phyloP scores from a whole-genome alignment of 1,140 invertebrate genomes.

The Euwallacea similis region DNA sequence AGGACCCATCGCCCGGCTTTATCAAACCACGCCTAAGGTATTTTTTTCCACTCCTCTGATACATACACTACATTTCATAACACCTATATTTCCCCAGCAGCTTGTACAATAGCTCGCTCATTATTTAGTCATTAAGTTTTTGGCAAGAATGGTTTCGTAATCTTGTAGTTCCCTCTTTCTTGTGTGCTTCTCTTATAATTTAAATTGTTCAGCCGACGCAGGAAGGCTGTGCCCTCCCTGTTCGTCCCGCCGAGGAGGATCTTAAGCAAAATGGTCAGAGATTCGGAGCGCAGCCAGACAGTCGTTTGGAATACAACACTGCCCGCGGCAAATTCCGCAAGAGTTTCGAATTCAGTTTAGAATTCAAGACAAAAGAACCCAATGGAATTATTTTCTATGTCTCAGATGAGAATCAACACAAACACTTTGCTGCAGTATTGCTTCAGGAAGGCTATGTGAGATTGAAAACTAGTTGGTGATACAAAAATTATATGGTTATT shows the following conservation, averaged over 20 bases:
- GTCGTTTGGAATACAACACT: constrained; percentile 71
- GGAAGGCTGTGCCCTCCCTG: constrained; percentile 42
- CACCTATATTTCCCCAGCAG: too few species aligned
- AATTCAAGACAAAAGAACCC: constrained; percentile 75
- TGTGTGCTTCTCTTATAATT: background rate
- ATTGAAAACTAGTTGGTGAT: constrained; percentile 16
- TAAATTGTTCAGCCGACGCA: constrained; percentile 14
- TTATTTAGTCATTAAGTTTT: too few species aligned
- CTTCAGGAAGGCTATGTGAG: constrained; percentile 76
- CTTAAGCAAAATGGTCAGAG: constrained; percentile 34
- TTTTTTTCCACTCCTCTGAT: too few species aligned
- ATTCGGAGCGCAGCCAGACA: constrained; percentile 57
- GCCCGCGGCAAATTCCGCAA: constrained; percentile 65
- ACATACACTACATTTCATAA: too few species aligned
- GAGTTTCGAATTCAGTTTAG: constrained; percentile 74
- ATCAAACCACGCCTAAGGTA: constrained; percentile 36
- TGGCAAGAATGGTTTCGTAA: background rate
- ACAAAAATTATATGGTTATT: constrained; percentile 6
- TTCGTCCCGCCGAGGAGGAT: constrained; percentile 35
- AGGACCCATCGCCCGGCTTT: constrained; percentile 19
- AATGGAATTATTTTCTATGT: constrained; percentile 87
- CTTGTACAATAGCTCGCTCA: too few species aligned
- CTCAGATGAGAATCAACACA: constrained; percentile 61
- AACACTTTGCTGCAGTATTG: constrained; percentile 80
- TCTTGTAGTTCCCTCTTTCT: background rate